Evolutionary conservation across 2,113 vertebrate species (phyloP).

Genomic region (Aix galericulata): DNA sequence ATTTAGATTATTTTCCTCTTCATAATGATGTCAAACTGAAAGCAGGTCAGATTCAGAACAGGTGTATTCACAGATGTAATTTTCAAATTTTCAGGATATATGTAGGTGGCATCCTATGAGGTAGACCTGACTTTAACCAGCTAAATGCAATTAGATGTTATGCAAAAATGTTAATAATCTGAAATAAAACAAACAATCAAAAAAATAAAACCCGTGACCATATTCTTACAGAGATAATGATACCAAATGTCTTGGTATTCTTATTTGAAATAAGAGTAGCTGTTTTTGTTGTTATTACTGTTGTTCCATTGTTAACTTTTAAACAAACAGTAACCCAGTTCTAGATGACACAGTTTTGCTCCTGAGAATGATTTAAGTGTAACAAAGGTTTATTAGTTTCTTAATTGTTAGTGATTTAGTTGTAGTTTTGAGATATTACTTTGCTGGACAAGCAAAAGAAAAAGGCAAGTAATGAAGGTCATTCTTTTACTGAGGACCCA

Average conservation of each 20-base stretch:
- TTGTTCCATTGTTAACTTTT: not conserved
- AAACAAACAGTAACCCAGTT: not conserved
- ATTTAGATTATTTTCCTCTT: not conserved
- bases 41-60: not conserved
- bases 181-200: not conserved
- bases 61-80: not conserved
- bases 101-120: not conserved
- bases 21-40: not conserved
- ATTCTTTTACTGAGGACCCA: slow-evolving; percentile 35
- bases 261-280: not conserved
- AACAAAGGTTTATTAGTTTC: not conserved
- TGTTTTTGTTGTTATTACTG: not conserved
- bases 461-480: not conserved
- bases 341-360: not conserved
- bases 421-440: not conserved
- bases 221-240: not conserved
- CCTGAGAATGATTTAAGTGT: slow-evolving; percentile 2
- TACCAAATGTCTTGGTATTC: not conserved
- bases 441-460: not conserved
- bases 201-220: not conserved
- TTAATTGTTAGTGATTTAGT: not conserved
- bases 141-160: not conserved
- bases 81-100: not conserved
- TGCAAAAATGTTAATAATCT: not conserved
- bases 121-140: not conserved